Conservation (phyloP, 2,797 vertebrate genomes). For the Steatocranus sp. region DNA sequence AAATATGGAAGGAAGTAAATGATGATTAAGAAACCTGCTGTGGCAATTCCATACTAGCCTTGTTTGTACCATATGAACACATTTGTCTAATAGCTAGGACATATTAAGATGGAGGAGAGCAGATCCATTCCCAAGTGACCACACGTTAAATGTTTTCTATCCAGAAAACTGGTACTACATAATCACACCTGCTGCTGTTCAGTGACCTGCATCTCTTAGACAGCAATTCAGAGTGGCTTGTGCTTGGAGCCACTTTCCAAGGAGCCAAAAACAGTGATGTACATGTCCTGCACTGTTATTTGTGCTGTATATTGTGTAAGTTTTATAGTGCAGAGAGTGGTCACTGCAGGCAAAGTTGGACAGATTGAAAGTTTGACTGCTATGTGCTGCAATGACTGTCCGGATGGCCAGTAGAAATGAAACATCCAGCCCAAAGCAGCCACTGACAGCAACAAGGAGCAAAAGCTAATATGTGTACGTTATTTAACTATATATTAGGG, state of each 20-base stretch:
- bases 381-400: background rate
- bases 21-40: background rate
- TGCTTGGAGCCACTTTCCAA: background rate
- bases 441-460: background rate
- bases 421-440: background rate
- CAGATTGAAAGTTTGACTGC: background rate
- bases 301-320: background rate
- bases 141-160: background rate
- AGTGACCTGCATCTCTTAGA: background rate
- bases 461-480: background rate
- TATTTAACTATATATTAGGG: background rate
- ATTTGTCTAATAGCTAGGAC: background rate
- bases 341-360: background rate
- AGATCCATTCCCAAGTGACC: background rate
- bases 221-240: rapidly evolving
- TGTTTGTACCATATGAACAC: background rate
- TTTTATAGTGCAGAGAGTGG: background rate
- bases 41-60: background rate
- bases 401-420: background rate
- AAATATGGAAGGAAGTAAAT: background rate
- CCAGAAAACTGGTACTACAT: background rate
- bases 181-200: background rate
- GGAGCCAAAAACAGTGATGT: background rate
- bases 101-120: background rate
- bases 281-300: background rate